A percentile compares a stretch with the other conserved stretches of the same genome.
Evolutionary conservation across 92 coral and sea anemone genomes (phyloP).

Genomic region (Umimayanthus kanabou): DNA sequence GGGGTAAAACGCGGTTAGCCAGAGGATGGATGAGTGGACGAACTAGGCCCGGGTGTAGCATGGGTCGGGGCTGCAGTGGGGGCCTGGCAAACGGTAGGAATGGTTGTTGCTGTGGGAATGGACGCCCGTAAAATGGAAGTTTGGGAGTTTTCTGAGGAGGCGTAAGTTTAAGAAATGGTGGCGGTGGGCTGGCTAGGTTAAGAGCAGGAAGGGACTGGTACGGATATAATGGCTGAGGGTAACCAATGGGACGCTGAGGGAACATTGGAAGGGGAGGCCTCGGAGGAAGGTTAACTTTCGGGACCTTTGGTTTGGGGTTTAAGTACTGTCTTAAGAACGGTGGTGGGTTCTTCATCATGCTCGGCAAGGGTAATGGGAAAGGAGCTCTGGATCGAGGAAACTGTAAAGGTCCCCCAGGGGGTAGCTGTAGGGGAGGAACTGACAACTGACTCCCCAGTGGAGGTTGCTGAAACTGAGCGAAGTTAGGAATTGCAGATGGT

Average conservation of each 20-base stretch:
- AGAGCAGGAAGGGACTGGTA: slow-evolving; percentile 6
- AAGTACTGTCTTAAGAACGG: slow-evolving; percentile 20
- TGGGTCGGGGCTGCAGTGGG: not conserved
- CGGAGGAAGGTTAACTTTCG: not conserved
- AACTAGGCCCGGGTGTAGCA: not conserved
- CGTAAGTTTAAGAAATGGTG: slow-evolving; percentile 25
- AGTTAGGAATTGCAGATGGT: not conserved
- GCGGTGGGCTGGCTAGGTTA: not conserved
- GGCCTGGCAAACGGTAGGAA: slow-evolving; percentile 18
- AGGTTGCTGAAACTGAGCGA: slow-evolving; percentile 16
- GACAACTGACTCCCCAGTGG: slow-evolving; percentile 8
- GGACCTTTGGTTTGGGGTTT: slow-evolving; percentile 9
- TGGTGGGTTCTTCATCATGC: slow-evolving; percentile 40
- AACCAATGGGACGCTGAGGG: slow-evolving; percentile 10
- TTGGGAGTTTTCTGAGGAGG: not conserved
- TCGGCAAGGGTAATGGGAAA: slow-evolving; percentile 35
- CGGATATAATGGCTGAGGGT: not conserved
- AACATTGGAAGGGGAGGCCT: slow-evolving; percentile 14
- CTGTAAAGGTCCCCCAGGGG: slow-evolving; percentile 33
- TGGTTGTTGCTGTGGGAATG: slow-evolving; percentile 22
- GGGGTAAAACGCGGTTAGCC: not conserved
- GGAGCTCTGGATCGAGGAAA: slow-evolving; percentile 42
- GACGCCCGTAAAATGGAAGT: slow-evolving; percentile 25
- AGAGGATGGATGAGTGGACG: slow-evolving; percentile 2
- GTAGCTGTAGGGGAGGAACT: slow-evolving; percentile 37